A percentile compares a stretch with the other conserved stretches of the same genome.
Evolutionary conservation across 1,140 invertebrate genomes (phyloP).

Genomic region (Octopus bimaculoides): DNA sequence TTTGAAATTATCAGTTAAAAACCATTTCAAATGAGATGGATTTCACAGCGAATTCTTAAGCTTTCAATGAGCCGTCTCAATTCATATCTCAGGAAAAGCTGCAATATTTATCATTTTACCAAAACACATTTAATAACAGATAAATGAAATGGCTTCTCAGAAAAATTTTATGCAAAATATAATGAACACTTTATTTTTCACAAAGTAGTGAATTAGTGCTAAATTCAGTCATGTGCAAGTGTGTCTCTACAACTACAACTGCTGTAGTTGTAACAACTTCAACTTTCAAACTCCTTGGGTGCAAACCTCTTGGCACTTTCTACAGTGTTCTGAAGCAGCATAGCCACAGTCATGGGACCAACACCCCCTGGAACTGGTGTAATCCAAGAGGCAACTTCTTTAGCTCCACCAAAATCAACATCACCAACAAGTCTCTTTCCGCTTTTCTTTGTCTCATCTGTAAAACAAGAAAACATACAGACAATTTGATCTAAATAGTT

Average conservation of each 20-base stretch:
- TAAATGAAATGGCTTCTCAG: too few relatives aligned
- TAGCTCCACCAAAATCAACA: slow-evolving; percentile 82
- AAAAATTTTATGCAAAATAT: neutral
- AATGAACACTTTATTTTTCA: too few relatives aligned
- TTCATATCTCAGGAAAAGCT: too few relatives aligned
- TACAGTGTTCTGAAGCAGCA: slow-evolving; percentile 96
- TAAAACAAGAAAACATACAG: slow-evolving; percentile 6
- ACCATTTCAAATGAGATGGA: too few relatives aligned
- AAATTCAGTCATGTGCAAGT: too few relatives aligned
- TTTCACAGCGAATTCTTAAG: too few relatives aligned
- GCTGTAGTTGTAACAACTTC: neutral
- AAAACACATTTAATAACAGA: too few relatives aligned
- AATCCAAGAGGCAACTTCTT: slow-evolving; percentile 78
- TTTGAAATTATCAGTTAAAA: too few relatives aligned
- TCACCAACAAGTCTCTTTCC: slow-evolving; percentile 84
- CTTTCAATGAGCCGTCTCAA: too few relatives aligned
- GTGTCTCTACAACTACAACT: neutral
- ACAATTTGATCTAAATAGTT: too few relatives aligned
- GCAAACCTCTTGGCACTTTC: slow-evolving; percentile 65
- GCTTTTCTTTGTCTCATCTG: slow-evolving; percentile 77
- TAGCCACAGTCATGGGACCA: slow-evolving; percentile 97
- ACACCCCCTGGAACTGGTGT: slow-evolving; percentile 98
- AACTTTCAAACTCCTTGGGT: neutral
- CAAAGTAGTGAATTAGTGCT: too few relatives aligned
- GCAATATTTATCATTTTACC: too few relatives aligned